These are phyloP conservation scores for Ptiloglossa arizonensis DNA, from an alignment of 1,140 invertebrate genomes.

Conservation along the genomic window DNA sequence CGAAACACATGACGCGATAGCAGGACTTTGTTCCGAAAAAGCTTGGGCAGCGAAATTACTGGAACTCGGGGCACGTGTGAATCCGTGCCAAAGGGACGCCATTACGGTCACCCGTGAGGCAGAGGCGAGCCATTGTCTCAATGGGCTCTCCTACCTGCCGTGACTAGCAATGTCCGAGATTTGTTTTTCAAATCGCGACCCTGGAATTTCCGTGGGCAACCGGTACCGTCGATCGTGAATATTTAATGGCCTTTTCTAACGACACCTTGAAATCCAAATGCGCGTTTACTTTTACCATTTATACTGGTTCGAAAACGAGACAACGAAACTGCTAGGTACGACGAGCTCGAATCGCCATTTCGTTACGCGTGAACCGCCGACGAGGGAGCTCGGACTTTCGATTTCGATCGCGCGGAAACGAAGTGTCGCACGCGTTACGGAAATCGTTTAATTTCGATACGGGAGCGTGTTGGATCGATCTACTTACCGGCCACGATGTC, in stretches of 20 bases:
- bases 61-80: conserved; percentile 32
- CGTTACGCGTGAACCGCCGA: too few relatives aligned
- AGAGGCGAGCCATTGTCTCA: conserved; percentile 17
- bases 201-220: background rate
- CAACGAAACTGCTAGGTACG: too few relatives aligned
- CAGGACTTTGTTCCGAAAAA: too few relatives aligned
- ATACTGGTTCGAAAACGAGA: background rate
- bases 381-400: too few relatives aligned
- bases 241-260: background rate
- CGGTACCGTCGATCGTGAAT: conserved; percentile 14
- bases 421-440: too few relatives aligned
- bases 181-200: conserved; percentile 35
- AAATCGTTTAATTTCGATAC: background rate
- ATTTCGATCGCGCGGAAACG: too few relatives aligned
- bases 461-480: too few relatives aligned
- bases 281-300: background rate
- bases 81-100: conserved; percentile 28
- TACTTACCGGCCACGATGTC: background rate
- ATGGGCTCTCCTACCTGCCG: conserved; percentile 22
- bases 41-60: conserved; percentile 16
- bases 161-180: conserved; percentile 31
- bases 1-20: too few relatives aligned
- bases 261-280: background rate
- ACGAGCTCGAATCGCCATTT: too few relatives aligned
- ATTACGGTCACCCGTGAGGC: conserved; percentile 25